Evolutionary conservation across 2,113 vertebrate genomes (phyloP).

Genomic region (Nibea coibor): DNA sequence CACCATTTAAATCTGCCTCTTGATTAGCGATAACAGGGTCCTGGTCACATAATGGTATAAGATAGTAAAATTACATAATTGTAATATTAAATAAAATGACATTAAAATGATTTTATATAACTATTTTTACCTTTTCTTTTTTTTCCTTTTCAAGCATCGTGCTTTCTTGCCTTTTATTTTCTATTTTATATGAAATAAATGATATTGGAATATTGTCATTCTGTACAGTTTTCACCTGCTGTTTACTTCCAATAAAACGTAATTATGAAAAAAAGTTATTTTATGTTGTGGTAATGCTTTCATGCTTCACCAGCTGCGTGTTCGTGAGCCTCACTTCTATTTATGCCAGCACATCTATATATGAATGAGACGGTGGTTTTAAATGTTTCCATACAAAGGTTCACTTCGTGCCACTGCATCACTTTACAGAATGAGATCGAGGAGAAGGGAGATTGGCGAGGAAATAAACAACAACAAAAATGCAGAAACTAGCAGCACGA

Average conservation of each 20-base stretch:
- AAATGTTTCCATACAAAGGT: conserved; percentile 30
- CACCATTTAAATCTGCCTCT: neutral
- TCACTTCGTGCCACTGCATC: conserved; percentile 32
- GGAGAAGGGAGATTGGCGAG: too few species aligned
- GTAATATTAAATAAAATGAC: too few species aligned
- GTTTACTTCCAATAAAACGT: neutral
- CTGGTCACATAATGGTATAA: neutral
- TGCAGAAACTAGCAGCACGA: neutral
- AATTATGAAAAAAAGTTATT: neutral
- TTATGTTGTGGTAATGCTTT: neutral
- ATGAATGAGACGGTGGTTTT: neutral
- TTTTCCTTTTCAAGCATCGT: neutral
- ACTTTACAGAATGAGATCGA: conserved; percentile 25
- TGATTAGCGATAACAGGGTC: neutral
- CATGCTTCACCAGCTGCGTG: neutral
- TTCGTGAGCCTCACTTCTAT: neutral
- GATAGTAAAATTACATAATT: neutral
- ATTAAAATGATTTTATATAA: neutral
- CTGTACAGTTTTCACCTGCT: neutral
- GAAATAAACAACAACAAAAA: neutral
- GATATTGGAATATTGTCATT: neutral
- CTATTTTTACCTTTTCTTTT: neutral
- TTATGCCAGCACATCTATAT: neutral
- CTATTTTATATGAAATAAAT: neutral
- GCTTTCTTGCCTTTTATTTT: neutral